phyloP scores from a whole-genome alignment of 2,888 invertebrate genomes.

The Charanyca ferruginea region DNA sequence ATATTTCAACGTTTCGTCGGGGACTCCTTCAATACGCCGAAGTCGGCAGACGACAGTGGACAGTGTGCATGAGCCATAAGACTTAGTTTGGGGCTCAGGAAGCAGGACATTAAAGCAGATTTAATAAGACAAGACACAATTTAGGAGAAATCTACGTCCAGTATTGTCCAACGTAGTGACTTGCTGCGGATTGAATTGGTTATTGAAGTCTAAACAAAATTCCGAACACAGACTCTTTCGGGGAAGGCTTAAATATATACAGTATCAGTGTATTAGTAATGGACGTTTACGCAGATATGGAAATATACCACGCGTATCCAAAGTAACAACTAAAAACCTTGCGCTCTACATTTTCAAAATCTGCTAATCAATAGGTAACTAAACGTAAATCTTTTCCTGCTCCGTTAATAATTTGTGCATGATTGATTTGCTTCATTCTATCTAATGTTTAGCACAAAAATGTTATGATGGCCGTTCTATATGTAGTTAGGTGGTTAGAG shows the following conservation, averaged over 20 bases:
- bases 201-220: background rate
- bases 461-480: conserved; percentile 32
- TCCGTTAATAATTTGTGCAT: background rate
- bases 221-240: background rate
- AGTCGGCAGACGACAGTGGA: no score
- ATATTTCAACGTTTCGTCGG: no score
- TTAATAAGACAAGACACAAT: background rate
- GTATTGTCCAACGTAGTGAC: background rate
- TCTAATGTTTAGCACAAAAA: conserved; percentile 6
- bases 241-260: background rate
- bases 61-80: no score
- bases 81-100: background rate
- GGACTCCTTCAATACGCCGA: no score
- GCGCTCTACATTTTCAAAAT: background rate
- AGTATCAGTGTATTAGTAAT: background rate
- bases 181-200: background rate
- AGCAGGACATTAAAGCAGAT: background rate
- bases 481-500: conserved; percentile 12
- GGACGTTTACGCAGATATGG: no score
- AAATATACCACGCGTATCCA: no score
- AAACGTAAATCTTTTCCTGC: background rate
- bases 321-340: background rate
- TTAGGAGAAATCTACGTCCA: background rate
- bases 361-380: background rate
- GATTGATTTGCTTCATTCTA: conserved; percentile 7